phyloP scores from a whole-genome alignment of 2,113 vertebrate genomes.

The Neopipo cinnamomea region DNA sequence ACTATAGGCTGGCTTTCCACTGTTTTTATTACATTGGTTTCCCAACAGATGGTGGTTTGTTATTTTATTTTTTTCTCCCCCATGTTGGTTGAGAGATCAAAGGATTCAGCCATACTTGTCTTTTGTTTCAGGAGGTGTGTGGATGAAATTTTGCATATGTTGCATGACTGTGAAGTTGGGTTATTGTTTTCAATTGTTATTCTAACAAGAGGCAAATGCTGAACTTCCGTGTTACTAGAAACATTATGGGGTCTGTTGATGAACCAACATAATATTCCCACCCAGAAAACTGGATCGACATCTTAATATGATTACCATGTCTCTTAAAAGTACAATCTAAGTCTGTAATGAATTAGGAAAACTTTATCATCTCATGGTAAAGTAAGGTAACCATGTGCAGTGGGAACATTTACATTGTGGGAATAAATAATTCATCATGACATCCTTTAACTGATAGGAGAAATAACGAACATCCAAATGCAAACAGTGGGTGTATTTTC shows the following conservation, averaged over 20 bases:
- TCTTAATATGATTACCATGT: not conserved
- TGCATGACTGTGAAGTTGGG: not conserved
- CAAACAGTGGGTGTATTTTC: not conserved
- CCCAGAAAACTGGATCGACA: not conserved
- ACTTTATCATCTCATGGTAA: not conserved
- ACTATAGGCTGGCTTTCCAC: slow-evolving; percentile 23
- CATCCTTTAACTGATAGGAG: not conserved
- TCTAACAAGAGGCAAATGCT: slow-evolving; percentile 56
- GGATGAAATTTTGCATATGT: slow-evolving; percentile 61
- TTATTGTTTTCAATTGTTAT: slow-evolving; percentile 59
- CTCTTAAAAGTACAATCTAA: not conserved
- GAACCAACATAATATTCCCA: not conserved
- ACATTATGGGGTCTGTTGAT: not conserved
- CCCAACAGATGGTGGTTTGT: slow-evolving; percentile 59
- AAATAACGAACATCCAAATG: not conserved
- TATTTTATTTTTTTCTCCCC: not conserved
- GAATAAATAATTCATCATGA: not conserved
- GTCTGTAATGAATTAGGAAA: not conserved
- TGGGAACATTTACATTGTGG: not conserved
- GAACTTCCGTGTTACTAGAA: slow-evolving; percentile 22
- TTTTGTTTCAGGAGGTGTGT: slow-evolving; percentile 55
- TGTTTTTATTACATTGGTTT: slow-evolving; percentile 58
- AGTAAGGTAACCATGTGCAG: not conserved
- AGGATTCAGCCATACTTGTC: slow-evolving; percentile 42
- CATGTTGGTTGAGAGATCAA: slow-evolving; percentile 62